Conservation (phyloP, 2,888 invertebrate species). For the Hylaea fasciaria region DNA sequence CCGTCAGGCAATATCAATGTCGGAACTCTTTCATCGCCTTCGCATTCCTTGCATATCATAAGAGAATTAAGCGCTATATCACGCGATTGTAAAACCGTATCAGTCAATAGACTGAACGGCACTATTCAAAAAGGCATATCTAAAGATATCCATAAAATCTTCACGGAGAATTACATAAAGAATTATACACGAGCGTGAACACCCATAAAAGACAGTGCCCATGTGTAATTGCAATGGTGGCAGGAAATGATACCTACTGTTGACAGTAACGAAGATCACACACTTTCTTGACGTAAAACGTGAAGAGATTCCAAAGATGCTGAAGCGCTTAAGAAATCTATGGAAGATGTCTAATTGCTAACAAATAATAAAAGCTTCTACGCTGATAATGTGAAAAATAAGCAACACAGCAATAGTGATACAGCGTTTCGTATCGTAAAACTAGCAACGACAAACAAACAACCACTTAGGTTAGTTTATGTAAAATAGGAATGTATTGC, state of each 20-base stretch:
- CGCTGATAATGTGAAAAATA: no score
- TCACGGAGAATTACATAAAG: constrained; percentile 49
- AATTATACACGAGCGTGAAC: constrained; percentile 47
- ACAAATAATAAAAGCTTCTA: no score
- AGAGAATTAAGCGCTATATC: constrained; percentile 5
- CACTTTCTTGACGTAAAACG: background rate
- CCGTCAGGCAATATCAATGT: no score
- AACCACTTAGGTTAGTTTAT: no score
- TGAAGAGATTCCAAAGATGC: no score
- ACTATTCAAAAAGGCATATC: constrained; percentile 31
- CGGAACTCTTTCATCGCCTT: background rate
- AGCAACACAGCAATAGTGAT: no score
- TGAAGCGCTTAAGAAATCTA: no score
- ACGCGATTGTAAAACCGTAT: constrained; percentile 13
- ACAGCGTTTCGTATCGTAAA: no score
- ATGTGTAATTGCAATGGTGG: constrained; percentile 53
- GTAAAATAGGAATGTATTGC: no score
- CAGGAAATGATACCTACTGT: background rate
- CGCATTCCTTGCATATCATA: constrained; percentile 4
- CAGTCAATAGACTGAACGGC: constrained; percentile 21
- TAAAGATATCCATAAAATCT: constrained; percentile 27
- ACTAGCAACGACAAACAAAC: no score
- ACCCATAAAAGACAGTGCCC: constrained; percentile 56
- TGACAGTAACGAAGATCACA: constrained; percentile 16
- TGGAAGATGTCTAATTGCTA: no score